Conservation (phyloP, 2,888 invertebrate species). For the Dynastes hyllus region DNA sequence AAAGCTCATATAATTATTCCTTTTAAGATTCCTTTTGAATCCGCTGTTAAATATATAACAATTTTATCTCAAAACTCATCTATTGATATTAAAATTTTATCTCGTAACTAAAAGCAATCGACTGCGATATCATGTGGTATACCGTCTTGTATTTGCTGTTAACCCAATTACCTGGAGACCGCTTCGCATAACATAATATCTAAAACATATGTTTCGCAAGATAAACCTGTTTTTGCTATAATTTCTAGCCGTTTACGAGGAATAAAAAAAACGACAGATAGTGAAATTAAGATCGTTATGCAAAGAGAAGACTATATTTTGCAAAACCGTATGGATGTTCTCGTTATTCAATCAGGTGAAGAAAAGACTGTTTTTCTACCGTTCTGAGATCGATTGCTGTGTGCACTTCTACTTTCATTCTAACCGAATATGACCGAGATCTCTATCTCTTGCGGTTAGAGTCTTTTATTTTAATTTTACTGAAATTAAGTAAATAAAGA, state of each 20-base stretch:
- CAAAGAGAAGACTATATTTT: conserved; percentile 11
- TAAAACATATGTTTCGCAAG: conserved; percentile 46
- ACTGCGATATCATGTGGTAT: neutral
- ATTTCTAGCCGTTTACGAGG: conserved; percentile 17
- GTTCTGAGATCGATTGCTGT: conserved; percentile 13
- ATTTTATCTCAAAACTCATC: too few species aligned
- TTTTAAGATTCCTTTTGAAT: neutral
- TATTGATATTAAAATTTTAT: neutral
- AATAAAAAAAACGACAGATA: conserved; percentile 7
- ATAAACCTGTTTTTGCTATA: conserved; percentile 37
- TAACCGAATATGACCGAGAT: neutral
- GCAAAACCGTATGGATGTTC: conserved; percentile 18
- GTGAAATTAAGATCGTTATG: conserved; percentile 1
- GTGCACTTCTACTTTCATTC: conserved; percentile 36
- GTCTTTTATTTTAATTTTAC: neutral
- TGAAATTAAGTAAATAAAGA: neutral
- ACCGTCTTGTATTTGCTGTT: conserved; percentile 14
- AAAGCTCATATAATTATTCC: neutral
- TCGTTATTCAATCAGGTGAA: conserved; percentile 33
- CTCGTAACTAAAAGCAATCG: neutral
- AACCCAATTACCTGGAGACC: conserved; percentile 29
- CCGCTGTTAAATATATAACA: too few species aligned
- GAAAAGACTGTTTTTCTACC: conserved; percentile 4
- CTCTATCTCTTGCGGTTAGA: neutral
- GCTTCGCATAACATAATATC: conserved; percentile 28